Percentiles rank a stretch among this genome's conserved stretches.
Conservation (phyloP, 1,140 invertebrate genomes). For the Trichonephila clavata region DNA sequence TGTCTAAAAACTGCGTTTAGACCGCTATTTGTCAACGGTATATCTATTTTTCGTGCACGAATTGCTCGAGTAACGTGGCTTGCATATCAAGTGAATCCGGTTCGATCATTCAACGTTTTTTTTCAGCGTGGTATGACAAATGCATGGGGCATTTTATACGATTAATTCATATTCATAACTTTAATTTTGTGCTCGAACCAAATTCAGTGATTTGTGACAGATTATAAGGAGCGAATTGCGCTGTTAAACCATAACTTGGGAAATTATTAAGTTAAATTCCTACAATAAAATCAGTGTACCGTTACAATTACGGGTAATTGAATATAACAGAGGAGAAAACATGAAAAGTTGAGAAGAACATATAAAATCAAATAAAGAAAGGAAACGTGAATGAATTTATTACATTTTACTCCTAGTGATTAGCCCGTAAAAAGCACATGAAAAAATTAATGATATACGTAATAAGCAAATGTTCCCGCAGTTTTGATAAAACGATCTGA, state of each 20-base stretch:
- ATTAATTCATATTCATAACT: slow-evolving; percentile 18
- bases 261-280: not conserved
- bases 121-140: not conserved
- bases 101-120: not conserved
- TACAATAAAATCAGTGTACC: not conserved
- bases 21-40: slow-evolving; percentile 68
- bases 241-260: not conserved
- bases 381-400: too few species aligned
- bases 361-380: too few species aligned
- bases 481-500: too few species aligned
- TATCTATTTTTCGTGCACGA: slow-evolving; percentile 50
- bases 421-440: too few species aligned
- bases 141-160: slow-evolving; percentile 1
- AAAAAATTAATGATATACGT: too few species aligned
- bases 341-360: not conserved
- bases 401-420: too few species aligned
- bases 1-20: slow-evolving; percentile 66
- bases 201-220: slow-evolving; percentile 11
- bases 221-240: not conserved
- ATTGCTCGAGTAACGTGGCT: not conserved
- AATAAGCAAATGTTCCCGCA: too few species aligned
- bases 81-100: slow-evolving; percentile 34
- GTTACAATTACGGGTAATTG: not conserved
- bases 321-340: not conserved
- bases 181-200: not conserved